Evolutionary conservation across 1,140 invertebrate species (phyloP).

Genomic region (Rhagoletis zephyria): DNA sequence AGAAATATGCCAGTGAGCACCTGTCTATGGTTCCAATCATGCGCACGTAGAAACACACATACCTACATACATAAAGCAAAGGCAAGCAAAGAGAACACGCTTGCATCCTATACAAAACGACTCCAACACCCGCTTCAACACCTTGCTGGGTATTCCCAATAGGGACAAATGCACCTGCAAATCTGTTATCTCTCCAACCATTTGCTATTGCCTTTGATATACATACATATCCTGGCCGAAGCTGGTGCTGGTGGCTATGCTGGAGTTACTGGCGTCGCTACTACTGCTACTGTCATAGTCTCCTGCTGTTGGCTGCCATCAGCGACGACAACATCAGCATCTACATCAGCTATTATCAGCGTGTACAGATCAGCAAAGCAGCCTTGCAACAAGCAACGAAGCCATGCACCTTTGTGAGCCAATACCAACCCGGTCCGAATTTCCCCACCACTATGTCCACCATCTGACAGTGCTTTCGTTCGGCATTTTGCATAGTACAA

Average conservation of each 20-base stretch:
- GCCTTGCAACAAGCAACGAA: too few relatives aligned
- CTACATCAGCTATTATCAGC: constrained; percentile 49
- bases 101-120: background rate
- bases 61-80: background rate
- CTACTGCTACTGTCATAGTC: constrained; percentile 16
- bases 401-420: too few relatives aligned
- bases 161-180: constrained; percentile 32
- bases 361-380: constrained; percentile 1
- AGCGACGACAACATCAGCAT: constrained; percentile 44
- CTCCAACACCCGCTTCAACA: constrained; percentile 40
- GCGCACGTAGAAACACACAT: too few relatives aligned
- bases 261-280: background rate
- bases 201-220: constrained; percentile 30
- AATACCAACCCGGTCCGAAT: background rate
- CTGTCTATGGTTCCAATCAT: too few relatives aligned
- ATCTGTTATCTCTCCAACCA: constrained; percentile 28
- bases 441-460: background rate
- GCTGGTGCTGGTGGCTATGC: background rate
- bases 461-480: constrained; percentile 10
- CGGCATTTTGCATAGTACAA: background rate
- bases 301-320: constrained; percentile 9
- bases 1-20: too few relatives aligned
- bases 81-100: background rate
- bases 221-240: background rate
- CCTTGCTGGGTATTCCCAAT: background rate